A percentile compares a stretch with the other conserved stretches of the same genome.
Evolutionary conservation across 2,113 vertebrate genomes (phyloP).

Genomic region (Struthio camelus): DNA sequence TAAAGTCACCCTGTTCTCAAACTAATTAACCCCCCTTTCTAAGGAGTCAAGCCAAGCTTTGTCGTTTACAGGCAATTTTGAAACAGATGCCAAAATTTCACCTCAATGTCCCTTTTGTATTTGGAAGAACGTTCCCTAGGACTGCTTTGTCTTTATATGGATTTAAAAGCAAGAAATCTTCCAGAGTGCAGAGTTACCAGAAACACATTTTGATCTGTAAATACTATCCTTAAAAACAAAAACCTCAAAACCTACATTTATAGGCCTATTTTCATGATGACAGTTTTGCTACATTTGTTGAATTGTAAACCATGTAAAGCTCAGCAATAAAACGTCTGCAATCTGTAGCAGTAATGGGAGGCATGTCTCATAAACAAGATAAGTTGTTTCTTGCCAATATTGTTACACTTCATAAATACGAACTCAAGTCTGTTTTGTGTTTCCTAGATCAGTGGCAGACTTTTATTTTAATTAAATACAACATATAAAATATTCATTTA

Average conservation of each 20-base stretch:
- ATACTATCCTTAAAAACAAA: slow-evolving; percentile 32
- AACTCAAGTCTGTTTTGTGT: slow-evolving; percentile 77
- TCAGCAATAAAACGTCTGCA: slow-evolving; percentile 82
- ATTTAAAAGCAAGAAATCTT: not conserved
- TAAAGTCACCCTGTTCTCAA: not conserved
- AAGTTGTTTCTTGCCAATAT: slow-evolving; percentile 82
- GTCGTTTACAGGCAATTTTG: not conserved
- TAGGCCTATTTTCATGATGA: slow-evolving; percentile 76
- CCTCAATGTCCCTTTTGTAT: not conserved
- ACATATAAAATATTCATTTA: slow-evolving; percentile 82
- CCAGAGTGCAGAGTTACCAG: not conserved
- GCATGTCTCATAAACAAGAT: slow-evolving; percentile 84
- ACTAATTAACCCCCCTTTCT: not conserved
- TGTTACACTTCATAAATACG: slow-evolving; percentile 82
- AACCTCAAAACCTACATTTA: not conserved
- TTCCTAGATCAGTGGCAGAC: slow-evolving; percentile 78
- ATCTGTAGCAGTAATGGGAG: slow-evolving; percentile 83
- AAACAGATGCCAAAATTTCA: not conserved
- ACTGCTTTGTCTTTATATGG: not conserved
- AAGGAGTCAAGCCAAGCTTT: not conserved
- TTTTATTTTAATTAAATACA: slow-evolving; percentile 87
- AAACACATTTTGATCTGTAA: slow-evolving; percentile 67
- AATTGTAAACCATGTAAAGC: slow-evolving; percentile 81
- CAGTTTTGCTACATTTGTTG: slow-evolving; percentile 80
- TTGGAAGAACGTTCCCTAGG: not conserved